These are phyloP conservation scores for Gymnothorax javanicus DNA, from an alignment of 2,797 vertebrate genomes.

Conservation along the genomic window DNA sequence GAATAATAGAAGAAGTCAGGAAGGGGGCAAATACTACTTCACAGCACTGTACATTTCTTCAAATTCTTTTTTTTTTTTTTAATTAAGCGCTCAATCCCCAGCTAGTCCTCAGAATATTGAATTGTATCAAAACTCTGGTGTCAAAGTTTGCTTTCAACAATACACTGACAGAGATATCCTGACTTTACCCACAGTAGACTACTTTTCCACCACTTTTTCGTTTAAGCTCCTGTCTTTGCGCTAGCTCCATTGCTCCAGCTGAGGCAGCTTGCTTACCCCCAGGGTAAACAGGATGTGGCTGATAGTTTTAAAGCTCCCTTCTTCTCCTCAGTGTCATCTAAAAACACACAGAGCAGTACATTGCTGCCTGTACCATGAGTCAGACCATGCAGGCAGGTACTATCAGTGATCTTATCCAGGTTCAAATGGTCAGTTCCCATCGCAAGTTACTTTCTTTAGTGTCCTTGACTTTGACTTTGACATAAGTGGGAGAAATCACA, in stretches of 20 bases:
- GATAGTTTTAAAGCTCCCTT: constrained; percentile 46
- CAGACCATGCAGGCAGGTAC: neutral
- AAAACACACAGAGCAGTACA: neutral
- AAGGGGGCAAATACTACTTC: too few species aligned
- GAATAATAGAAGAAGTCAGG: too few species aligned
- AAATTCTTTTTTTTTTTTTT: too few species aligned
- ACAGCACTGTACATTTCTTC: too few species aligned
- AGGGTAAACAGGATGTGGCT: constrained; percentile 61
- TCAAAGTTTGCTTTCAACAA: neutral
- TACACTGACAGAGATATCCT: neutral
- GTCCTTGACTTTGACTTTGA: neutral
- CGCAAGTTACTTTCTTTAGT: neutral
- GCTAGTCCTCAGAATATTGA: neutral
- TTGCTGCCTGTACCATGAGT: neutral
- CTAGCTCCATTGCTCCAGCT: constrained; percentile 53
- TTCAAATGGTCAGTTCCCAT: neutral
- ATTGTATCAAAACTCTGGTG: neutral
- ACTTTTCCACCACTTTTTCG: neutral
- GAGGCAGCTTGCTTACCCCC: constrained; percentile 53
- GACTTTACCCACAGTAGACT: neutral
- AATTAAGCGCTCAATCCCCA: too few species aligned
- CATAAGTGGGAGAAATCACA: neutral
- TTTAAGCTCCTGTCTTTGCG: neutral
- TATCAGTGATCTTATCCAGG: neutral
- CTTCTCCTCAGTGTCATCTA: constrained; percentile 21